Conservation (phyloP, 53 echinoderm and acorn worm genomes). For the Mesocentrotus franciscanus region DNA sequence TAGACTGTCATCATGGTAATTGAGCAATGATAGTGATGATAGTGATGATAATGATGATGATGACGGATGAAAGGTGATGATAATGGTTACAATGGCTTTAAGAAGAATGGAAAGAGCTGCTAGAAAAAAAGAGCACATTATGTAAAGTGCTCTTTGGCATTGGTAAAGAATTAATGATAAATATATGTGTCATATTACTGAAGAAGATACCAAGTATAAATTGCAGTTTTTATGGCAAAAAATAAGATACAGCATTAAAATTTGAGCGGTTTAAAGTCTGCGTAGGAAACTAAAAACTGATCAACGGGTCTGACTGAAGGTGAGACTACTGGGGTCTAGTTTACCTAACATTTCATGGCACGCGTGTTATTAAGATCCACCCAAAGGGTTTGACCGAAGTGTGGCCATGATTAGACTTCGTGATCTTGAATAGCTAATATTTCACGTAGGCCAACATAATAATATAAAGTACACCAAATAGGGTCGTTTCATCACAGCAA, state of each 20-base stretch:
- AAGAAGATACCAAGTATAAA: too few relatives aligned
- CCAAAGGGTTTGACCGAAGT: slow-evolving; percentile 2
- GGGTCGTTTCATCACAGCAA: neutral
- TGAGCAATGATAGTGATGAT: neutral
- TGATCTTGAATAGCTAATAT: slow-evolving; percentile 51
- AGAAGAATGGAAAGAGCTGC: too few relatives aligned
- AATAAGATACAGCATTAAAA: neutral
- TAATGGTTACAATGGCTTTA: too few relatives aligned
- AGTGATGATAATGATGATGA: neutral
- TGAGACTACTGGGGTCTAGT: neutral
- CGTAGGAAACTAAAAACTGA: neutral
- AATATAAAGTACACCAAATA: neutral
- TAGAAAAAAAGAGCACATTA: too few relatives aligned
- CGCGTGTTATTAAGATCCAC: neutral
- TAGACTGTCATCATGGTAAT: neutral
- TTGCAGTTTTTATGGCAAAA: too few relatives aligned
- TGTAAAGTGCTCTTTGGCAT: neutral
- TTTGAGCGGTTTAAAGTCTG: neutral
- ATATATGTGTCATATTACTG: too few relatives aligned
- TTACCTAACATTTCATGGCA: slow-evolving; percentile 5
- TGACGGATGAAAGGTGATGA: neutral
- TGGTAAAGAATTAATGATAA: neutral
- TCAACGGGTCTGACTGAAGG: neutral
- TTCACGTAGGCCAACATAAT: neutral
- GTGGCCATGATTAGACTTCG: slow-evolving; percentile 1